Evolutionary conservation across 2,113 vertebrate species (phyloP), one percentile per base, ranked within the genome.

Genomic region (Epinephelus fuscoguttatus): DNA sequence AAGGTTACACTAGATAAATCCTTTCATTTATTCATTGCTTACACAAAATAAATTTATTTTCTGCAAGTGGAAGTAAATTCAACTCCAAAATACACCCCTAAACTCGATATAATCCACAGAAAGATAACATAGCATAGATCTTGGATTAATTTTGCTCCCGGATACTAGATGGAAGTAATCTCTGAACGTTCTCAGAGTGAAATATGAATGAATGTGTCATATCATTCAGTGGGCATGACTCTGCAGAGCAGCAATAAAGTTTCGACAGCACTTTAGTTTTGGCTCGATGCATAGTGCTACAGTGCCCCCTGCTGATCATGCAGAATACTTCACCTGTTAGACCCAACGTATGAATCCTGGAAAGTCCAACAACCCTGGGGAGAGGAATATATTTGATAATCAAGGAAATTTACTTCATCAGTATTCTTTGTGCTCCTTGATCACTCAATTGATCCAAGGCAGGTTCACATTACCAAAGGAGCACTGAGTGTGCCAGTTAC

Each of bases 151-250:
- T 83, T 85, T 68, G 53, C 80, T n/a, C 40, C 14, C 15, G 78
- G 72, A 62, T 55, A 75, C 59, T 18, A 73, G 59, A 78, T 75
- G 50, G 74, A 23, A 70, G 42, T 52, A 81, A 92, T 82, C 70
- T 70, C 62, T 70, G 57, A 88, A 75, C 68, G 74, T 79, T 90
- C 70, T 81, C 37, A 45, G 62, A 70, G 77, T 82, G 64, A 92
- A 93, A 90, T 87, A 85, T 93, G 88, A 89, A 92, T 91, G 82
- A 87, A 87, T 64, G 42, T 88, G 85, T 82, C 67, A 59, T 59
- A 85, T 81, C 76, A 81, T 86, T 90, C 85, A 66, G 60, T 56
- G 83, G 80, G 77, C 88, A 82, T 88, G 86, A 93, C 89, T 92
- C 84, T 88, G 80, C 85, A 91, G 66, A 84, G 87, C 27, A 81